phyloP scores from a whole-genome alignment of 2,797 vertebrate genomes.

The Arrhamphus sclerolepis region DNA sequence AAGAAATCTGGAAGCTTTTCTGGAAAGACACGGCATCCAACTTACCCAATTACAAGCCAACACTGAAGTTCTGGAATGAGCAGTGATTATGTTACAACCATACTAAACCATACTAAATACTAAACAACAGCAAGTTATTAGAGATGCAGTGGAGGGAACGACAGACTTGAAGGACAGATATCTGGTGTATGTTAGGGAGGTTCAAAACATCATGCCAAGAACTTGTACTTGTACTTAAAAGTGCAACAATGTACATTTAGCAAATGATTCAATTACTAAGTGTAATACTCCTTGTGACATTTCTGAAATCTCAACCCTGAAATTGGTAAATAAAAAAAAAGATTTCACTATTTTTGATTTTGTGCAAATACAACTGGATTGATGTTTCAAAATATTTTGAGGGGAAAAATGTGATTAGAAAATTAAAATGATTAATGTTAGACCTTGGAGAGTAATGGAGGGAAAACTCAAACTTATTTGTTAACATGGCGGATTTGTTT shows the following conservation, averaged over 20 bases:
- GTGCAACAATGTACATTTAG: too few species aligned
- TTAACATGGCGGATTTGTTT: too few species aligned
- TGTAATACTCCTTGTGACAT: neutral
- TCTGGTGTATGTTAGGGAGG: neutral
- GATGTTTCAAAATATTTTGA: too few species aligned
- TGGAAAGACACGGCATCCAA: constrained; percentile 11
- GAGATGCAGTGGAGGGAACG: neutral
- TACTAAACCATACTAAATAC: neutral
- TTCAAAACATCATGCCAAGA: neutral
- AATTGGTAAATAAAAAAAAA: too few species aligned
- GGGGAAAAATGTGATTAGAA: too few species aligned
- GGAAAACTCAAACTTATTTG: too few species aligned
- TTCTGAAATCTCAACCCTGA: too few species aligned
- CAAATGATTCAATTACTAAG: neutral
- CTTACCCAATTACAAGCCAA: constrained; percentile 1
- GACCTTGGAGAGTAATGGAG: too few species aligned
- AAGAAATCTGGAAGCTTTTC: neutral
- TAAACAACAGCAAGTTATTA: neutral
- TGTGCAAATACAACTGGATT: too few species aligned
- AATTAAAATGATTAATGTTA: too few species aligned
- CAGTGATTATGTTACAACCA: neutral
- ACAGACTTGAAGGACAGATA: neutral
- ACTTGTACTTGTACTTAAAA: neutral
- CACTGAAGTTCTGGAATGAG: neutral
- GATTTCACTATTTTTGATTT: too few species aligned